Evolutionary conservation across 2,888 invertebrate species (phyloP).

Genomic region (Dimorphilus gyrociliatus): DNA sequence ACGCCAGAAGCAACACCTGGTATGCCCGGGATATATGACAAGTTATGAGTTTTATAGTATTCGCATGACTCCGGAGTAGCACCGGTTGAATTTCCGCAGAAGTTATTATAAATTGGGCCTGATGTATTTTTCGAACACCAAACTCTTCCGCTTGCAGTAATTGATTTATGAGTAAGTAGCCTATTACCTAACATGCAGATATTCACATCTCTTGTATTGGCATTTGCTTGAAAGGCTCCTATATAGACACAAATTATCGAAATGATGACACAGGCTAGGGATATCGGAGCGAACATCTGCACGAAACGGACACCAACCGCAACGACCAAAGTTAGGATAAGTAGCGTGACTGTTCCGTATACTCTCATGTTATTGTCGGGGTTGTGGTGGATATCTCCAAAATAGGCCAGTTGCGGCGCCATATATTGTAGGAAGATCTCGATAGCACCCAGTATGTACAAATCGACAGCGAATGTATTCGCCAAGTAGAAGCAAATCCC

Average conservation of each 20-base stretch:
- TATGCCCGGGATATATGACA: constrained; percentile 10
- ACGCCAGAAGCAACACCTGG: constrained; percentile 13
- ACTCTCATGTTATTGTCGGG: constrained; percentile 93
- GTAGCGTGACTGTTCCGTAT: constrained; percentile 70
- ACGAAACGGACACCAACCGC: constrained; percentile 91
- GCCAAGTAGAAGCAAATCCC: constrained; percentile 19
- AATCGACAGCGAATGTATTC: constrained; percentile 15
- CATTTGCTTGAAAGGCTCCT: constrained; percentile 52
- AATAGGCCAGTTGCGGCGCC: constrained; percentile 53
- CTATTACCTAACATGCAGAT: constrained; percentile 82
- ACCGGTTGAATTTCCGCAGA: constrained; percentile 7
- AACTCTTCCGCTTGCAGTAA: not conserved
- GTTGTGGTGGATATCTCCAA: constrained; percentile 51
- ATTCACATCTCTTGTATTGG: constrained; percentile 40
- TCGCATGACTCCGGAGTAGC: constrained; percentile 6
- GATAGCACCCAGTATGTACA: constrained; percentile 15
- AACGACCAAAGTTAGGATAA: constrained; percentile 72
- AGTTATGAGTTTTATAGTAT: constrained; percentile 7
- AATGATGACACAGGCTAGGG: constrained; percentile 77
- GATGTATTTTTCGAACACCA: constrained; percentile 57
- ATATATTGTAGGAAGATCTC: constrained; percentile 17
- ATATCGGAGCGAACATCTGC: constrained; percentile 87
- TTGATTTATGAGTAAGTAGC: not conserved
- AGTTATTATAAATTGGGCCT: constrained; percentile 45
- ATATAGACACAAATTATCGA: constrained; percentile 83